A percentile compares a stretch with the other conserved stretches of the same genome.
These are phyloP conservation scores for Ochotona princeps DNA, from an alignment of 2,113 vertebrate species.

Conservation along the genomic window DNA sequence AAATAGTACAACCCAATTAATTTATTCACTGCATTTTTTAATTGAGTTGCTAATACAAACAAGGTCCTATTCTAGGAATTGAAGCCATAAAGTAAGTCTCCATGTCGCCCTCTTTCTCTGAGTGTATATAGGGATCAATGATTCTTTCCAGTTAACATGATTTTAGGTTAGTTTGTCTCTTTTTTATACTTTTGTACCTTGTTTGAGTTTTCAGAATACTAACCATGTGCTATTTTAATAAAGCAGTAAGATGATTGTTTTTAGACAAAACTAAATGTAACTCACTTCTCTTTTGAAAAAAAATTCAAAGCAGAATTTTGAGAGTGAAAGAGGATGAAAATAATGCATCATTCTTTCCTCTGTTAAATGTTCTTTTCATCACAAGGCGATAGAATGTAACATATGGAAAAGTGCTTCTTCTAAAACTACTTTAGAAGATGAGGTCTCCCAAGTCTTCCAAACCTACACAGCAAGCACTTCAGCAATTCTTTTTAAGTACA, in stretches of 20 bases:
- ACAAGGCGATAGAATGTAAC: conserved; percentile 8
- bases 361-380: background rate
- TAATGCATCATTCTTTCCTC: background rate
- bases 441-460: conserved; percentile 29
- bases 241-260: conserved; percentile 59
- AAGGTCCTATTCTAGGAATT: background rate
- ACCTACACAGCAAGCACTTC: conserved; percentile 46
- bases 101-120: background rate
- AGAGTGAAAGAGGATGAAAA: conserved; percentile 45
- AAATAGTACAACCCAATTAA: background rate
- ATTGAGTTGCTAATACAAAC: background rate
- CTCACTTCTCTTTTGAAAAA: conserved; percentile 62
- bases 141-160: background rate
- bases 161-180: conserved; percentile 10
- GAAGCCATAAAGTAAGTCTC: background rate
- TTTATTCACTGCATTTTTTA: conserved; percentile 15
- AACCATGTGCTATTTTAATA: conserved; percentile 46
- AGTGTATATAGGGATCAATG: background rate
- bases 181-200: conserved; percentile 38
- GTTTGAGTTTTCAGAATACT: conserved; percentile 57
- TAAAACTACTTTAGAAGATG: conserved; percentile 50
- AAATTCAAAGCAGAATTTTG: conserved; percentile 38
- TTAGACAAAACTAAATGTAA: conserved; percentile 46
- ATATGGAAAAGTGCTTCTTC: conserved; percentile 39
- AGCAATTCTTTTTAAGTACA: conserved; percentile 55